Percentiles rank a stretch among this genome's conserved stretches.
phyloP scores from a whole-genome alignment of 2,888 invertebrate species.

The Ophioninae sp. region DNA sequence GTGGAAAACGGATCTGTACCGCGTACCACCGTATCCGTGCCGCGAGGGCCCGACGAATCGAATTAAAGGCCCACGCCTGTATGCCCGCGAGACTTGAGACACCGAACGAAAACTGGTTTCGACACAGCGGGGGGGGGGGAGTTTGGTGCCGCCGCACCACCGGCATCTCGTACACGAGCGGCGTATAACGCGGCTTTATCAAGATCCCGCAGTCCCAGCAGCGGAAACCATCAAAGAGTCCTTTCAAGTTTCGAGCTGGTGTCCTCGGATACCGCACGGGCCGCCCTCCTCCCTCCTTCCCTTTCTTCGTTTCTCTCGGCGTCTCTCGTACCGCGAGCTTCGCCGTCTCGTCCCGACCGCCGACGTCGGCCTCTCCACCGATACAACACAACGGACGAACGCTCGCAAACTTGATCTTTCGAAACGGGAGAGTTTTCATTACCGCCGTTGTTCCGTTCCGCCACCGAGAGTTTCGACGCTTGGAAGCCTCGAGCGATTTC shows the following conservation, averaged over 20 bases:
- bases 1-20: too few species aligned
- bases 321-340: neutral
- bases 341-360: neutral
- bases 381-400: too few species aligned
- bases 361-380: too few species aligned
- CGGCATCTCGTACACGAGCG: slow-evolving; percentile 71
- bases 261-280: slow-evolving; percentile 73
- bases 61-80: slow-evolving; percentile 68
- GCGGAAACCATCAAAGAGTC: slow-evolving; percentile 79
- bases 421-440: too few species aligned
- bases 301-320: neutral
- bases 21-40: slow-evolving; percentile 69
- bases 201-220: slow-evolving; percentile 78
- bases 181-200: slow-evolving; percentile 79
- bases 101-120: slow-evolving; percentile 75
- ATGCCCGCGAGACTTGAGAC: slow-evolving; percentile 63
- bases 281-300: too few species aligned
- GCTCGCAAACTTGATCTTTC: too few species aligned
- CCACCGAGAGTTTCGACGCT: slow-evolving; percentile 19
- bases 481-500: neutral
- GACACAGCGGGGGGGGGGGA: slow-evolving; percentile 58
- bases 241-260: slow-evolving; percentile 78
- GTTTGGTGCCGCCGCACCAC: slow-evolving; percentile 32
- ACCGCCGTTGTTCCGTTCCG: too few species aligned
- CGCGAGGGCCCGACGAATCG: slow-evolving; percentile 73